Base-by-base conservation (phyloP, 2,113 vertebrate species). In the Ardeotis arabs region DNA sequence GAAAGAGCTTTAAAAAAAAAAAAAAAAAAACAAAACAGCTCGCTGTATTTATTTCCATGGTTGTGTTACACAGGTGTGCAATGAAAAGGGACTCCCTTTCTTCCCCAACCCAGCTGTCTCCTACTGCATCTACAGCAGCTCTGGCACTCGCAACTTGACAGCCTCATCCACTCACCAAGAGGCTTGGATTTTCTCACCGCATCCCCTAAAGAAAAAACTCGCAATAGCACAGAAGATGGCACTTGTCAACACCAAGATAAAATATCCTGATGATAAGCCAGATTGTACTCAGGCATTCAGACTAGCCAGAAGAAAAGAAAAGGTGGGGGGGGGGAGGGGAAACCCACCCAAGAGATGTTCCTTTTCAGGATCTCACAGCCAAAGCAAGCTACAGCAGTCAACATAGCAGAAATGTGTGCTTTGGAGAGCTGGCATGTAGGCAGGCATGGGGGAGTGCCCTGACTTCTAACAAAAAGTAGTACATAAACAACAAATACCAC, bases 211-310 rank as follows among this genome's bases (percentile, higher is more conserved):
- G 79, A 78, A 89, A 76, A 72, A 75, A 39, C 82, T 31, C 73
- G 66, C 66, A 78, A 44, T 41, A 82, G 50, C 64, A 90, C 39
- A 82, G 73, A 90, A 95, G 83, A 96, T 74, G 90, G 53, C 76
- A 89, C 53, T 82, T 95, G 80, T 93, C 92, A 94, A 82, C 67
- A 79, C n/a, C n/a, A 59, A 84, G 62, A 94, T 68, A 89, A 95
- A 96, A 92, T 28, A 88, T n/a, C 66, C 66, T 58, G 86, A 78
- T 68, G 56, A 87, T 81, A 29, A 94, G 76, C 73, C 88, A 93
- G 82, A 91, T 35, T 73, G 41, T 56, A 78, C 52, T 70, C 45
- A 70, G 27, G 37, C 78, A 91, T 83, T 80, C 52, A 77, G 41
- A 59, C 24, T 12, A 87, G 23, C 23, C 79, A 80, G 39, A 89